These are phyloP conservation scores for Polydrusus cervinus DNA, from an alignment of 2,888 invertebrate species.

Conservation along the genomic window DNA sequence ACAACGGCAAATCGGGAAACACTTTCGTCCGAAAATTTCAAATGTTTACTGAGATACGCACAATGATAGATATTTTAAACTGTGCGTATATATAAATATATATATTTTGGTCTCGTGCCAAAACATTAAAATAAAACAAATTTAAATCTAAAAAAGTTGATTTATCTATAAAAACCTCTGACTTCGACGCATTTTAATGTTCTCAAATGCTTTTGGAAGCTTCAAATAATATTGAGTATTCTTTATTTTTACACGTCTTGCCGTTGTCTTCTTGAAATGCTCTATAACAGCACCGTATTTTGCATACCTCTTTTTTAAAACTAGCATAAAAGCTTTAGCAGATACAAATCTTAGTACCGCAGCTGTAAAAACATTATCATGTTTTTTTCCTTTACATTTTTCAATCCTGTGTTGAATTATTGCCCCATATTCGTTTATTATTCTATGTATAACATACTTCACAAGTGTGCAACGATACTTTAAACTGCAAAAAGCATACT, in stretches of 20 bases:
- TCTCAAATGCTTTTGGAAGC: conserved; percentile 23
- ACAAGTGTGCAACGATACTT: conserved; percentile 13
- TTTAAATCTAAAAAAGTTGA: too few species aligned
- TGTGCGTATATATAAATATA: too few species aligned
- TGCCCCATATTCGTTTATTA: conserved; percentile 18
- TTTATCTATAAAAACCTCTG: background rate
- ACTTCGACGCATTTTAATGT: conserved; percentile 16
- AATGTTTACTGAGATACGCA: too few species aligned
- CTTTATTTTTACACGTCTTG: background rate
- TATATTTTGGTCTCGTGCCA: too few species aligned
- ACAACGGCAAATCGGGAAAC: too few species aligned
- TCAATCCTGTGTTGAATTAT: conserved; percentile 10
- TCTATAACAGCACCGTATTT: conserved; percentile 32
- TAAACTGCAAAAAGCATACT: conserved; percentile 22
- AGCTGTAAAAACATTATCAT: conserved; percentile 22
- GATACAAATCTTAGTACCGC: conserved; percentile 27
- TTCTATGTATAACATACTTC: conserved; percentile 9
- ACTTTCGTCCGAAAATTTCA: too few species aligned
- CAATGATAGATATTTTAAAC: too few species aligned
- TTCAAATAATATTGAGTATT: conserved; percentile 26
- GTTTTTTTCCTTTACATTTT: conserved; percentile 27
- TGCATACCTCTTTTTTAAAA: conserved; percentile 26
- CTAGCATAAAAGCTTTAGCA: conserved; percentile 40
- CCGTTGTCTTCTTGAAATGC: background rate
- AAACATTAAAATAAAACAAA: too few species aligned